These are phyloP conservation scores for Danionella dracula DNA, from an alignment of 2,797 vertebrate genomes.

Conservation along the genomic window DNA sequence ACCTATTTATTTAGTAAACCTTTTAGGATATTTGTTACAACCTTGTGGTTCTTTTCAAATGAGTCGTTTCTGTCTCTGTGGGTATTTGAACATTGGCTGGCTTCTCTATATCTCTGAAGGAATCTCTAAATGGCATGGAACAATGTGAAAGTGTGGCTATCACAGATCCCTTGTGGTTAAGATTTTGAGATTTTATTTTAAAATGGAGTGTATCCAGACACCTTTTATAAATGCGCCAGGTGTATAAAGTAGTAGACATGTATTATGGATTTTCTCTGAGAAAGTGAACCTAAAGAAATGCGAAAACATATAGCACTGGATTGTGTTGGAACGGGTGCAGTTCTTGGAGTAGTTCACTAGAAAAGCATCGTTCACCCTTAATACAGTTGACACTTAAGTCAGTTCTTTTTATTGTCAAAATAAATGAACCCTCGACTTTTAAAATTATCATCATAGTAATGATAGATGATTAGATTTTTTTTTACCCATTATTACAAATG, in stretches of 20 bases:
- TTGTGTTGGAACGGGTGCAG: too few relatives aligned
- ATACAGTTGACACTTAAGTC: too few relatives aligned
- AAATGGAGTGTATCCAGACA: neutral
- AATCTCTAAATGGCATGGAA: constrained; percentile 36
- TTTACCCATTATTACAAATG: too few relatives aligned
- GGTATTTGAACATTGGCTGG: neutral
- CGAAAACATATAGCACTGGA: too few relatives aligned
- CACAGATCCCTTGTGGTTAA: constrained; percentile 24
- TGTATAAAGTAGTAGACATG: neutral
- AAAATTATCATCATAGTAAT: too few relatives aligned
- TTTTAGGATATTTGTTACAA: neutral
- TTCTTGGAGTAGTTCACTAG: too few relatives aligned
- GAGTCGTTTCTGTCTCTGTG: neutral
- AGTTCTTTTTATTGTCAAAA: too few relatives aligned
- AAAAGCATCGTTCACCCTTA: too few relatives aligned
- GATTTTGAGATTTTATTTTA: neutral
- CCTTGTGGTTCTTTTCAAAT: neutral
- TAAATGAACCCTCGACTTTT: too few relatives aligned
- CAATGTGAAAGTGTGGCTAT: constrained; percentile 25
- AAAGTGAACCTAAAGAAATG: neutral
- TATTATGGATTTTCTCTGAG: neutral
- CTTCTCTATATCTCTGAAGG: constrained; percentile 34
- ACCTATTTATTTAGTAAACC: constrained; percentile 13
- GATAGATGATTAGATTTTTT: too few relatives aligned
- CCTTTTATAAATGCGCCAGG: neutral